Evolutionary conservation across 1,140 invertebrate genomes (phyloP).

Genomic region (Notospermus geniculatus): DNA sequence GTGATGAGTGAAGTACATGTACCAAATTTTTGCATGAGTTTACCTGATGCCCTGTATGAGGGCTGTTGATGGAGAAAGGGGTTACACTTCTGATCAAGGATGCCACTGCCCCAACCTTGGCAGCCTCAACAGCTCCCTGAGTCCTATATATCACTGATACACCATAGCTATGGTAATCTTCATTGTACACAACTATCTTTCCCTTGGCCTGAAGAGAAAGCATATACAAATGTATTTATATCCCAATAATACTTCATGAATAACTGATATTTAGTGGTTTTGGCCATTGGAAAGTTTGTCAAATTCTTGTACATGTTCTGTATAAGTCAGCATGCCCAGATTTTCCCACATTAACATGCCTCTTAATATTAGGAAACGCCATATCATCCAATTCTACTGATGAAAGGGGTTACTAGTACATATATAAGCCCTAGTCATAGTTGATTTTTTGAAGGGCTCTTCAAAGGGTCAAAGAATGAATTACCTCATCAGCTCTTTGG

Average conservation of each 20-base stretch:
- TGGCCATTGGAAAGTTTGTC: too few relatives aligned
- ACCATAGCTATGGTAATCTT: conserved; percentile 66
- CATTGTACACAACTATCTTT: conserved; percentile 76
- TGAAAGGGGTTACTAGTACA: too few relatives aligned
- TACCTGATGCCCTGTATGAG: conserved; percentile 52
- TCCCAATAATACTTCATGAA: too few relatives aligned
- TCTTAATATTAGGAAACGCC: too few relatives aligned
- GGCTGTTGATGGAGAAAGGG: conserved; percentile 63
- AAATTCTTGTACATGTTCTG: too few relatives aligned
- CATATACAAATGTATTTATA: background rate
- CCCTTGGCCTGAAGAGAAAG: conserved; percentile 56
- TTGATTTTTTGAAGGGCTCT: too few relatives aligned
- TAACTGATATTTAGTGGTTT: conserved; percentile 1
- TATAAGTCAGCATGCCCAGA: too few relatives aligned
- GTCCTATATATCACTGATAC: conserved; percentile 63
- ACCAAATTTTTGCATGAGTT: background rate
- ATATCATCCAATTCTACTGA: too few relatives aligned
- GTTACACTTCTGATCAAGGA: conserved; percentile 72
- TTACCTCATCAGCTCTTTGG: conserved; percentile 55
- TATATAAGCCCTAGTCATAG: too few relatives aligned
- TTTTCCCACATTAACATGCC: too few relatives aligned
- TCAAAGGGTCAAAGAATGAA: too few relatives aligned
- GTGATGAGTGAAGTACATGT: too few relatives aligned
- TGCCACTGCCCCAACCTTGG: conserved; percentile 72
- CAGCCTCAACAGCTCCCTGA: conserved; percentile 59